Percentiles rank a stretch among this genome's conserved stretches.
These are phyloP conservation scores for Hybos culiciformis DNA, from an alignment of 2,888 invertebrate genomes.

Conservation along the genomic window DNA sequence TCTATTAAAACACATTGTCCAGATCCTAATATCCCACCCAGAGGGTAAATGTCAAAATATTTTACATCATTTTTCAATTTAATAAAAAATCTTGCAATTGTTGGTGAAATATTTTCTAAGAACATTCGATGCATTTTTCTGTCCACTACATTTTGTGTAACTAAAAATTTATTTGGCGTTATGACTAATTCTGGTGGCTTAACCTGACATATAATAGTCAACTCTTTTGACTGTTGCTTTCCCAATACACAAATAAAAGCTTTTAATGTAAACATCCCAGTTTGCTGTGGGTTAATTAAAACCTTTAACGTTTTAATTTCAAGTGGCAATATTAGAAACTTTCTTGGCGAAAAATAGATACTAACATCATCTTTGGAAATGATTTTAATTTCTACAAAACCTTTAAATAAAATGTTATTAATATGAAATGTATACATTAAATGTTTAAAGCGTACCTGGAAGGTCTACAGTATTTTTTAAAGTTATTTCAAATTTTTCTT, in stretches of 20 bases:
- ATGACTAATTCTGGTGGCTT: background rate
- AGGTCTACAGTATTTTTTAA: too few relatives aligned
- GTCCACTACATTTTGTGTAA: background rate
- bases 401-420: background rate
- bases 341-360: background rate
- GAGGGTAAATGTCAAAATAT: background rate
- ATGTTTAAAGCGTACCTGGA: too few relatives aligned
- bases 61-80: background rate
- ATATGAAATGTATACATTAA: too few relatives aligned
- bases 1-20: background rate
- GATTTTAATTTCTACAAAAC: background rate
- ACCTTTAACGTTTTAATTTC: background rate
- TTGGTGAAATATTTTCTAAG: background rate
- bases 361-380: background rate
- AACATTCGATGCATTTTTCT: background rate
- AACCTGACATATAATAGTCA: background rate
- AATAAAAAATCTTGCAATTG: background rate
- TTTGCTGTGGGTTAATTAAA: background rate
- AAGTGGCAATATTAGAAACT: background rate
- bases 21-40: background rate
- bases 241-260: background rate
- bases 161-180: background rate
- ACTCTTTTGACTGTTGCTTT: background rate
- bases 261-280: background rate
- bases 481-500: background rate